A percentile compares a stretch with the other conserved stretches of the same genome.
These are phyloP conservation scores for Drosophila cardini DNA, from an alignment of 1,140 invertebrate species.

Conservation along the genomic window DNA sequence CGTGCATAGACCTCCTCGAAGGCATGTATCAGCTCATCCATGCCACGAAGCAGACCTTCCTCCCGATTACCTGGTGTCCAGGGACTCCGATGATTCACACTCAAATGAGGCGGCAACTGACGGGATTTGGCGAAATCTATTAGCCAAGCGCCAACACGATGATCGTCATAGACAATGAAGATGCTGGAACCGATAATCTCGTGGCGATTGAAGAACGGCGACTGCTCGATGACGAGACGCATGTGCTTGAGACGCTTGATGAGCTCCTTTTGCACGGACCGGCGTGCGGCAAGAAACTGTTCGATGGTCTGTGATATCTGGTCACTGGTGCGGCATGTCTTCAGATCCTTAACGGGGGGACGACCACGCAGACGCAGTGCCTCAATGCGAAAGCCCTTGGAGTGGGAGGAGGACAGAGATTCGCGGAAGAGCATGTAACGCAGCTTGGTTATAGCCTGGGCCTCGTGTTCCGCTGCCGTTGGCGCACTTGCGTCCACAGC, in stretches of 20 bases:
- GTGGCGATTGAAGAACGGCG: slow-evolving; percentile 94
- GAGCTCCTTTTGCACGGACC: slow-evolving; percentile 89
- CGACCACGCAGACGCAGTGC: slow-evolving; percentile 94
- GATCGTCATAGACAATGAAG: slow-evolving; percentile 96
- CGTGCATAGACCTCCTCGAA: slow-evolving; percentile 79
- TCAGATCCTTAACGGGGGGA: slow-evolving; percentile 90
- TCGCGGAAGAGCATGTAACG: slow-evolving; percentile 98
- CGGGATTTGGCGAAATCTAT: slow-evolving; percentile 98
- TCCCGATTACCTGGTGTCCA: slow-evolving; percentile 97
- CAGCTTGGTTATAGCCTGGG: slow-evolving; percentile 94
- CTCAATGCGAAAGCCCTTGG: slow-evolving; percentile 97
- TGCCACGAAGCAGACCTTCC: slow-evolving; percentile 95
- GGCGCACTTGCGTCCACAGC: slow-evolving; percentile 94
- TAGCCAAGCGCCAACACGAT: slow-evolving; percentile 95
- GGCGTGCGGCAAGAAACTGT: slow-evolving; percentile 90
- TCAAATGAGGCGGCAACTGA: slow-evolving; percentile 89
- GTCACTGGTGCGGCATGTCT: slow-evolving; percentile 90
- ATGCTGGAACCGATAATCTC: slow-evolving; percentile 98
- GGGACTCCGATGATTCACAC: slow-evolving; percentile 90
- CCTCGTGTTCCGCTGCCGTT: slow-evolving; percentile 91
- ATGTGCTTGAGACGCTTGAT: slow-evolving; percentile 91
- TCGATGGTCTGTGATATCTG: slow-evolving; percentile 93
- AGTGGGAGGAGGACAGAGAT: slow-evolving; percentile 95
- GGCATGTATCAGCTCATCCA: slow-evolving; percentile 92
- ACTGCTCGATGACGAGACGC: slow-evolving; percentile 91